Evolutionary conservation across 2,797 vertebrate genomes (phyloP).

Genomic region (Helicolenus hilgendorfi): DNA sequence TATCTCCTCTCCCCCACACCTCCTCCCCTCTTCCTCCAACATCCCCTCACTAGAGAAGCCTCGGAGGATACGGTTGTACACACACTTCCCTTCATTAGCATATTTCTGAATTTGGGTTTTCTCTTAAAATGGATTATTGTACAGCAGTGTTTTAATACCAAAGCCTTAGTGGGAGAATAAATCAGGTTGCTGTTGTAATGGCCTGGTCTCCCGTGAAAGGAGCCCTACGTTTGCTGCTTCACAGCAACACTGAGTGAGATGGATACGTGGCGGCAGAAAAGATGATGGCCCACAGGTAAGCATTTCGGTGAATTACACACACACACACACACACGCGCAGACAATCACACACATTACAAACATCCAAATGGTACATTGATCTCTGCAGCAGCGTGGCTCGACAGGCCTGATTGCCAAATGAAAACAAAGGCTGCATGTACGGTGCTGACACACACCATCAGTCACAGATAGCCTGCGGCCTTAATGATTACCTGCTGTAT

Average conservation of each 20-base stretch:
- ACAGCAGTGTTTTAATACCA: constrained; percentile 73
- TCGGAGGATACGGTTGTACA: constrained; percentile 49
- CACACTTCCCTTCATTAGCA: constrained; percentile 63
- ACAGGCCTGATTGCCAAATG: constrained; percentile 72
- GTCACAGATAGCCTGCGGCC: constrained; percentile 77
- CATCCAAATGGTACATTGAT: constrained; percentile 73
- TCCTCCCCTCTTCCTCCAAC: constrained; percentile 40
- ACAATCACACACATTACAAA: constrained; percentile 50
- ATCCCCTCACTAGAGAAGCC: constrained; percentile 42
- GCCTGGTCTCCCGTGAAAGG: constrained; percentile 32
- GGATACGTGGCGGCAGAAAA: constrained; percentile 56
- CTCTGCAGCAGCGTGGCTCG: constrained; percentile 58
- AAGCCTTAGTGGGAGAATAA: constrained; percentile 60
- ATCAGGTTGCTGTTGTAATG: constrained; percentile 53
- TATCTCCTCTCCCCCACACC: constrained; percentile 35
- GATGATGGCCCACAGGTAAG: constrained; percentile 74
- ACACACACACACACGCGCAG: constrained; percentile 27
- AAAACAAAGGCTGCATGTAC: constrained; percentile 81
- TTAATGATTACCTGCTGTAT: constrained; percentile 81
- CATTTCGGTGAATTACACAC: constrained; percentile 60
- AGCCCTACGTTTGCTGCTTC: constrained; percentile 34
- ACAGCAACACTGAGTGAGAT: constrained; percentile 62
- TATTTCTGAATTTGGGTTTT: constrained; percentile 65
- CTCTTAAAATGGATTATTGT: constrained; percentile 67
- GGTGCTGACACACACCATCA: constrained; percentile 83